Evolutionary conservation across 2,888 invertebrate genomes (phyloP).

Genomic region (Halocaridina rubra): DNA sequence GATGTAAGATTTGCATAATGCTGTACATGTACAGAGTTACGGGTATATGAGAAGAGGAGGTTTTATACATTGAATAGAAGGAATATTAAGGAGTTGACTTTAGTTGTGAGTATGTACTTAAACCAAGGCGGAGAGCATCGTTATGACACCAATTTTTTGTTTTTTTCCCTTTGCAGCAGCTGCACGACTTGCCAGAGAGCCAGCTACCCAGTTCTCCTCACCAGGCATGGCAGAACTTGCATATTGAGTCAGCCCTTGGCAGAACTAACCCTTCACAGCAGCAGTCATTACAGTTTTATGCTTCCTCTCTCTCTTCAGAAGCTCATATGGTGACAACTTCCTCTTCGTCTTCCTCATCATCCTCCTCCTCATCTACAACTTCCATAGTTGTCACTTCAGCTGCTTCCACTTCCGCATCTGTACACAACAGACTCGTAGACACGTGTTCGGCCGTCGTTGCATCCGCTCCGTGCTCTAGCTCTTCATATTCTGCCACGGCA

Average conservation of each 20-base stretch:
- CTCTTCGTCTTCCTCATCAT: not conserved
- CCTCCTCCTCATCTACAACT: not conserved
- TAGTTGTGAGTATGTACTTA: no score
- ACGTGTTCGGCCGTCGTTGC: not conserved
- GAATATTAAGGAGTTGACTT: no score
- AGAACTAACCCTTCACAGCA: not conserved
- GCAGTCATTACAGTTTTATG: no score
- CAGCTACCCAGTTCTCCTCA: not conserved
- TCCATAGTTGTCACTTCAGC: not conserved
- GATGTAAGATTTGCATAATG: no score
- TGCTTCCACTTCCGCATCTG: not conserved
- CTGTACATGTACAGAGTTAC: no score
- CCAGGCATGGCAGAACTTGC: slow-evolving; percentile 27
- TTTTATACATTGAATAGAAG: no score
- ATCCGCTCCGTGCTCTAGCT: not conserved
- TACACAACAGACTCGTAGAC: not conserved
- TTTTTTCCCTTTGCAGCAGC: slow-evolving; percentile 47
- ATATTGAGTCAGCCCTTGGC: not conserved
- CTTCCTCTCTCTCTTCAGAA: slow-evolving; percentile 11
- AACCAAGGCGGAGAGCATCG: not conserved
- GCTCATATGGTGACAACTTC: not conserved
- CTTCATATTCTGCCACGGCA: not conserved
- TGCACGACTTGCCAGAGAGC: slow-evolving; percentile 16
- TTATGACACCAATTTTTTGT: slow-evolving; percentile 36
- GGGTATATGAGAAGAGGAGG: no score